Conservation (phyloP, 2,797 vertebrate species). For the Urocyon cinereoargenteus region DNA sequence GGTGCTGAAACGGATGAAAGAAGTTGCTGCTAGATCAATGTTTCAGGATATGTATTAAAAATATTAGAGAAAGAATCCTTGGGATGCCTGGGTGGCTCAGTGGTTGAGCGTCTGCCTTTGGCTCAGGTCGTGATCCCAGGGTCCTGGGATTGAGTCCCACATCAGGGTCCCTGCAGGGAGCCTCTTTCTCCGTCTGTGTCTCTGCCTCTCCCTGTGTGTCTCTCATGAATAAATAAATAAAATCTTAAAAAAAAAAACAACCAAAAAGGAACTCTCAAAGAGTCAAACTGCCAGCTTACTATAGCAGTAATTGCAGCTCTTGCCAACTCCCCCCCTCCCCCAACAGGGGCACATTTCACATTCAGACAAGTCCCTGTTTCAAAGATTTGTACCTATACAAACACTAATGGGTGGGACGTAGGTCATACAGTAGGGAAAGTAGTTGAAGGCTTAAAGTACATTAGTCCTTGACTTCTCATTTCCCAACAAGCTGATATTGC, state of each 20-base stretch:
- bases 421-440: neutral
- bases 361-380: neutral
- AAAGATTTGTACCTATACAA: neutral
- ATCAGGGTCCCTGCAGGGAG: too few species aligned
- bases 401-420: neutral
- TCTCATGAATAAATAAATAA: too few species aligned
- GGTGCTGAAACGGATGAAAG: neutral
- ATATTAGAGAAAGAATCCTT: neutral
- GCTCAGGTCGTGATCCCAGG: too few species aligned
- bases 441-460: neutral
- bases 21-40: neutral
- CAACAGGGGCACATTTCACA: neutral
- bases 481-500: neutral
- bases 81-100: too few species aligned
- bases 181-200: too few species aligned
- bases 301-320: neutral
- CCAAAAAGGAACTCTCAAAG: neutral
- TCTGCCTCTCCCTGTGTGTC: too few species aligned
- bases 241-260: too few species aligned
- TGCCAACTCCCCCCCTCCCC: neutral
- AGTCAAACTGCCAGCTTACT: neutral
- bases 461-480: neutral
- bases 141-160: too few species aligned
- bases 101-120: too few species aligned
- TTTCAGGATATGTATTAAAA: conserved; percentile 55